phyloP scores from a whole-genome alignment of 2,797 vertebrate genomes.

The Diplodus puntazzo region DNA sequence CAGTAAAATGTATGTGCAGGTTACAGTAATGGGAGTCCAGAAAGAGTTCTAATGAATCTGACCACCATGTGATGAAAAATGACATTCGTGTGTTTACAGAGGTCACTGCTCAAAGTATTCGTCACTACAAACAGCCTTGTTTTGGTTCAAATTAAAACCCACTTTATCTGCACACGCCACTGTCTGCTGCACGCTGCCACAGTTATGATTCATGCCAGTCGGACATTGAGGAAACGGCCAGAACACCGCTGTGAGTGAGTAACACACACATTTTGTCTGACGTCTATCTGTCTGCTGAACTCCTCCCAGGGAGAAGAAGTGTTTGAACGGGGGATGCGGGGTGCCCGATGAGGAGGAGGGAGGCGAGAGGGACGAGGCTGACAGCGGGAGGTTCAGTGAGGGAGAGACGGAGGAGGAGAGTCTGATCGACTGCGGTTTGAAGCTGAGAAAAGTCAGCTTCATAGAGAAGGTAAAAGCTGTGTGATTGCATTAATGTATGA shows the following conservation, averaged over 20 bases:
- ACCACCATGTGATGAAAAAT: not conserved
- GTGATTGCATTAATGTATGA: not conserved
- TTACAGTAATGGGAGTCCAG: not conserved
- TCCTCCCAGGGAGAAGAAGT: conserved; percentile 87
- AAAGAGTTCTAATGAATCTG: not conserved
- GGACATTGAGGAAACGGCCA: conserved; percentile 19
- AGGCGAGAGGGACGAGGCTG: conserved; percentile 87
- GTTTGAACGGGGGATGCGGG: conserved; percentile 94
- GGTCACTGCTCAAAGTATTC: conserved; percentile 37
- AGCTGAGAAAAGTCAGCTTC: conserved; percentile 96
- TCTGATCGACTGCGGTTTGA: conserved; percentile 92
- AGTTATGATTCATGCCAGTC: conserved; percentile 46
- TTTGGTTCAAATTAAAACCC: conserved; percentile 30
- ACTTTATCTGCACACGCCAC: conserved; percentile 32
- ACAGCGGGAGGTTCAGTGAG: conserved; percentile 85
- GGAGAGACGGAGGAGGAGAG: conserved; percentile 92
- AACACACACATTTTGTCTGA: conserved; percentile 30
- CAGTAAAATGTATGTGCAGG: not conserved
- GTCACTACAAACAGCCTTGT: conserved; percentile 38
- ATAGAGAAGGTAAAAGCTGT: conserved; percentile 86
- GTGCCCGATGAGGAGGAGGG: conserved; percentile 91
- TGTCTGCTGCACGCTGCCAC: conserved; percentile 12
- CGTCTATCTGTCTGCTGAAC: conserved; percentile 25
- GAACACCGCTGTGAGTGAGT: conserved; percentile 30
- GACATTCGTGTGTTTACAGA: conserved; percentile 9